Base-by-base conservation (phyloP, 2,888 invertebrate species). In the Ophion costatus region DNA sequence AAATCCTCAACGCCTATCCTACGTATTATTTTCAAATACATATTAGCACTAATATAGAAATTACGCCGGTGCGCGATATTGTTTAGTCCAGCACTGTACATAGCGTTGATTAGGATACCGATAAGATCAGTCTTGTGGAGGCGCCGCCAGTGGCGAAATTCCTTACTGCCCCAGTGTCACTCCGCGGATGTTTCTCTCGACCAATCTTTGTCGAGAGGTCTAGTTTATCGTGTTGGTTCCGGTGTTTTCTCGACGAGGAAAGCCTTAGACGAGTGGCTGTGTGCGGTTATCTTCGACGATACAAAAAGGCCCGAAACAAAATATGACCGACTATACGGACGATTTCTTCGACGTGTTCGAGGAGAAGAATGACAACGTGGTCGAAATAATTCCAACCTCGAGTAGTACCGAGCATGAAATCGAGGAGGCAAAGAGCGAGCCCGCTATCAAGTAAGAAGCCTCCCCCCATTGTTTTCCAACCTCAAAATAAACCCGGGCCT, bases 341-440 rank as follows among this genome's bases (percentile, higher is more conserved):
- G 93, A 93, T 88, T 90, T 94, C 42, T 94, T 94, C 88, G 91
- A 93, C 70, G 94, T 91, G 29, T 94, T 94, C 83, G 93, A 94
- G 17, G 94, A 94, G 87, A 87, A 88, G 6, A 90, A 89, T 51
- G 92, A 93, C n/a, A 88, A 90, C 57, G 80, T 87, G 17, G 85
- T 85, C 7, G 87, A 88, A 83, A 84, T 90, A 24, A 90, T 89
- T 80, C 88, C 88, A 29, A 14, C 84, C 2, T 14, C 84, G 29
- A 57, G 81, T 11, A 78, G 81, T 11, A 79, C 74, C 20, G 86
- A 87, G 17, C 56, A 38, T 22, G 85, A 69, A 11, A 86, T 82
- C 74, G 2, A 7, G n/a, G 20, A 7, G 59, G 42, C 38, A 45
- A 79, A 86, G 42, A 56, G 22, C 33, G 70, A 80, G 10, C 14